phyloP scores from a whole-genome alignment of 30 jellyfish, hydroid and myxozoan species.

The Pseudorhiza aurosa region DNA sequence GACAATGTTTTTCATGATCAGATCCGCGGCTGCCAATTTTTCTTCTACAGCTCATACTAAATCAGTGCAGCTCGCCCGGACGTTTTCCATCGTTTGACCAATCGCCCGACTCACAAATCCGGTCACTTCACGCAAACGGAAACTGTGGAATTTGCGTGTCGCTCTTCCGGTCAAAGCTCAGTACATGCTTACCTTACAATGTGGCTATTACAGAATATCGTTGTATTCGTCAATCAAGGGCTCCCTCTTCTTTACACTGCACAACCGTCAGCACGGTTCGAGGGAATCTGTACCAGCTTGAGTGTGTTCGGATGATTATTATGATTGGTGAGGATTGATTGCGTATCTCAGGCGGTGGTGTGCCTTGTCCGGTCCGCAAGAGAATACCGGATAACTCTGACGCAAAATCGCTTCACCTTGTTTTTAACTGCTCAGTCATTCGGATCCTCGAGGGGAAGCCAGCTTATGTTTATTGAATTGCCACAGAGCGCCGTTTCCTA shows the following conservation, averaged over 20 bases:
- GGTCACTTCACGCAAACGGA: conserved; percentile 86
- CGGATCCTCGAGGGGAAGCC: conserved; percentile 75
- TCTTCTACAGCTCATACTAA: conserved; percentile 56
- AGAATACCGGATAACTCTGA: conserved; percentile 62
- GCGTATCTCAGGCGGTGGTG: conserved; percentile 4
- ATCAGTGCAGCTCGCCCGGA: conserved; percentile 62
- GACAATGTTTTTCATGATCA: conserved; percentile 19
- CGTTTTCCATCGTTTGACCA: conserved; percentile 69
- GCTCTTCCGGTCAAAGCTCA: conserved; percentile 79
- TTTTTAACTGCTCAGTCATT: conserved; percentile 63
- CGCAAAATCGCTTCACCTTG: conserved; percentile 64
- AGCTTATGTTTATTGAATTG: conserved; percentile 78
- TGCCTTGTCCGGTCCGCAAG: conserved; percentile 41
- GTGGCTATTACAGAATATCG: background rate
- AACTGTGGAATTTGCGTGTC: conserved; percentile 85
- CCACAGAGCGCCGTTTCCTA: conserved; percentile 85
- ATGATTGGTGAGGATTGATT: too few species aligned
- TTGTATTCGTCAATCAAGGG: background rate
- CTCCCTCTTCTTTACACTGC: background rate
- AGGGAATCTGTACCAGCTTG: too few species aligned
- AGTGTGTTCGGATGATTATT: too few species aligned
- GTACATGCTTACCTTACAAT: conserved; percentile 14
- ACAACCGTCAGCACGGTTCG: too few species aligned
- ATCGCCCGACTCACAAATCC: conserved; percentile 92
- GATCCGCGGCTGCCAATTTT: conserved; percentile 52